A percentile compares a stretch with the other conserved stretches of the same genome.
phyloP scores from a whole-genome alignment of 64 coral and sea anemone species.

The Stichodactyla helianthus region DNA sequence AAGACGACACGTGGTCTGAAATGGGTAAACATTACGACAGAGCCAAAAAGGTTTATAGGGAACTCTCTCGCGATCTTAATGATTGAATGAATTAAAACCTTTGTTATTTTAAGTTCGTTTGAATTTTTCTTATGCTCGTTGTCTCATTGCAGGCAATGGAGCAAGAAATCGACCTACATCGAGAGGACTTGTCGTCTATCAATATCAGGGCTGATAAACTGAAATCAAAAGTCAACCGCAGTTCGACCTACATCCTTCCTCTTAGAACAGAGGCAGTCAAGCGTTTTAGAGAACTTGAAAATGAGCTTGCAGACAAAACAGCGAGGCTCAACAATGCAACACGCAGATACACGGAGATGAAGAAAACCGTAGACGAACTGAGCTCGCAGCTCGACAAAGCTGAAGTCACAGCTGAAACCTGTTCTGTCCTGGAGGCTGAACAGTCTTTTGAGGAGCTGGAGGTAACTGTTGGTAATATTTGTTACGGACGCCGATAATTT shows the following conservation, averaged over 20 bases:
- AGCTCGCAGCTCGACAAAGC: slow-evolving; percentile 56
- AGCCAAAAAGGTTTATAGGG: too few relatives aligned
- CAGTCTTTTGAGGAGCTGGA: slow-evolving; percentile 50
- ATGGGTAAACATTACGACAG: too few relatives aligned
- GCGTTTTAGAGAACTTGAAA: slow-evolving; percentile 52
- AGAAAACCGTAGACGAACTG: slow-evolving; percentile 54
- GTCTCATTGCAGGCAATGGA: slow-evolving; percentile 47
- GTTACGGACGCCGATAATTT: neutral
- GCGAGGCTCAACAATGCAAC: slow-evolving; percentile 58
- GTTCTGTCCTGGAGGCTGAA: slow-evolving; percentile 36
- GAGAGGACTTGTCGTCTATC: slow-evolving; percentile 58
- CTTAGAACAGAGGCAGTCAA: slow-evolving; percentile 60
- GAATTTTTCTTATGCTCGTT: neutral
- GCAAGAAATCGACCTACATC: slow-evolving; percentile 85
- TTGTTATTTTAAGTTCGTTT: neutral
- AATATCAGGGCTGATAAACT: slow-evolving; percentile 50
- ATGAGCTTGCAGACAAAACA: slow-evolving; percentile 45
- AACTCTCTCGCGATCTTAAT: too few relatives aligned
- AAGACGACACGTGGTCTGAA: too few relatives aligned
- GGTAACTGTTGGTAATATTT: neutral
- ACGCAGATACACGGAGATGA: slow-evolving; percentile 49
- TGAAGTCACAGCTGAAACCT: slow-evolving; percentile 29
- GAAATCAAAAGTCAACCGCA: slow-evolving; percentile 29
- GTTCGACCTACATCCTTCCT: slow-evolving; percentile 47
- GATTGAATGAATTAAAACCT: too few relatives aligned